Evolutionary conservation across 2,797 vertebrate genomes (phyloP).

Genomic region (Silurus lanzhouensis): DNA sequence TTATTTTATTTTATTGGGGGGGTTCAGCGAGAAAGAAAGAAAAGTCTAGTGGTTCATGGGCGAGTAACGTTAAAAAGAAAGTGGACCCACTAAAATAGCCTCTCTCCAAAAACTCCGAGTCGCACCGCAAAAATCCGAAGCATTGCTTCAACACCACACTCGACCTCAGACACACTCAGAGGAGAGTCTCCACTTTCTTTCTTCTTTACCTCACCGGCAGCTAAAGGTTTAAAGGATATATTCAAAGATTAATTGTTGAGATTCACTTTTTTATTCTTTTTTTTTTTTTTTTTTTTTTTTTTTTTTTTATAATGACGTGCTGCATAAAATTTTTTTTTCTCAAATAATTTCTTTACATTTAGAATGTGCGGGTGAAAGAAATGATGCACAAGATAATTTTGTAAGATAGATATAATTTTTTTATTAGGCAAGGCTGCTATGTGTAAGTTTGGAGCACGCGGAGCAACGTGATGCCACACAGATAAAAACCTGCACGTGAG

Average conservation of each 20-base stretch:
- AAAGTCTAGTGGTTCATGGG: conserved; percentile 43
- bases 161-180: conserved; percentile 49
- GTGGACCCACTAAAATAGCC: conserved; percentile 51
- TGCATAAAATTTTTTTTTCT: not conserved
- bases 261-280: not conserved
- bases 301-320: conserved; percentile 10
- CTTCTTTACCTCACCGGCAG: conserved; percentile 31
- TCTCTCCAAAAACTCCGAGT: conserved; percentile 49
- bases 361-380: not conserved
- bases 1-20: too few relatives aligned
- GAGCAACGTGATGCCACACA: conserved; percentile 17
- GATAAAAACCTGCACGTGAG: conserved; percentile 41
- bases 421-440: not conserved
- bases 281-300: not conserved
- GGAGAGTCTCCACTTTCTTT: conserved; percentile 41
- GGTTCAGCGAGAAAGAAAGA: not conserved
- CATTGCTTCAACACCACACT: conserved; percentile 46
- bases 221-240: not conserved
- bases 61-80: conserved; percentile 54
- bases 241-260: not conserved
- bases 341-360: not conserved
- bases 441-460: not conserved
- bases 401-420: not conserved
- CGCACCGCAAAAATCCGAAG: conserved; percentile 58
- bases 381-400: not conserved